Evolutionary conservation across 2,888 invertebrate species (phyloP).

Genomic region (Ormia ochracea): DNA sequence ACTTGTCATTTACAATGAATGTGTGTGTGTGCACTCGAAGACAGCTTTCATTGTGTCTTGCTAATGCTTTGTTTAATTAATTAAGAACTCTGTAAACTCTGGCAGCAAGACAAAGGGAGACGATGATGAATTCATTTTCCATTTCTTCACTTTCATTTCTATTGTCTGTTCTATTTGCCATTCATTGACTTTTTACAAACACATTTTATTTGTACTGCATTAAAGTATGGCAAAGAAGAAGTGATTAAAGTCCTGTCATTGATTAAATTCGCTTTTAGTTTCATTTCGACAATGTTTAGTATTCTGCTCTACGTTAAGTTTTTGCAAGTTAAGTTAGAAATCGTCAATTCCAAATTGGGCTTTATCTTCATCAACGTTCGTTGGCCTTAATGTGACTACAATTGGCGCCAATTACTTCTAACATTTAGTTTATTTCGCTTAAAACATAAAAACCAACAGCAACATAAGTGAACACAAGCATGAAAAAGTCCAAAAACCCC

Average conservation of each 20-base stretch:
- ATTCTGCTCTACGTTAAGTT: background rate
- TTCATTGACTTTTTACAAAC: background rate
- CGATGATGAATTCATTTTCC: conserved; percentile 25
- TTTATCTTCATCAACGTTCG: conserved; percentile 47
- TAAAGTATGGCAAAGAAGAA: background rate
- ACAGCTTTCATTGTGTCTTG: background rate
- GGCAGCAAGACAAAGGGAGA: background rate
- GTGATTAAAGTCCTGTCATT: background rate
- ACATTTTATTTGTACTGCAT: too few relatives aligned
- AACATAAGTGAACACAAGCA: background rate
- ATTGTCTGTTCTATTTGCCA: background rate
- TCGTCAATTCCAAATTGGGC: conserved; percentile 50
- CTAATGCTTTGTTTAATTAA: conserved; percentile 44
- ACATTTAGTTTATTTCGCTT: conserved; percentile 47
- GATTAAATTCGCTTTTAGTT: background rate
- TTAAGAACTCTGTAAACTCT: conserved; percentile 26
- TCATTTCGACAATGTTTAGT: background rate
- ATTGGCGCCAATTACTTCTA: conserved; percentile 58
- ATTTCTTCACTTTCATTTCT: background rate
- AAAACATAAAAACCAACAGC: conserved; percentile 3
- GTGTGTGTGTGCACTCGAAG: background rate
- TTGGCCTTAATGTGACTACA: conserved; percentile 58
- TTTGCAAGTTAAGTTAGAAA: conserved; percentile 43
- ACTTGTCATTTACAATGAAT: conserved; percentile 20
- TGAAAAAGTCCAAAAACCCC: conserved; percentile 19